Evolutionary conservation across 1,140 invertebrate species (phyloP).

Genomic region (Battus philenor): DNA sequence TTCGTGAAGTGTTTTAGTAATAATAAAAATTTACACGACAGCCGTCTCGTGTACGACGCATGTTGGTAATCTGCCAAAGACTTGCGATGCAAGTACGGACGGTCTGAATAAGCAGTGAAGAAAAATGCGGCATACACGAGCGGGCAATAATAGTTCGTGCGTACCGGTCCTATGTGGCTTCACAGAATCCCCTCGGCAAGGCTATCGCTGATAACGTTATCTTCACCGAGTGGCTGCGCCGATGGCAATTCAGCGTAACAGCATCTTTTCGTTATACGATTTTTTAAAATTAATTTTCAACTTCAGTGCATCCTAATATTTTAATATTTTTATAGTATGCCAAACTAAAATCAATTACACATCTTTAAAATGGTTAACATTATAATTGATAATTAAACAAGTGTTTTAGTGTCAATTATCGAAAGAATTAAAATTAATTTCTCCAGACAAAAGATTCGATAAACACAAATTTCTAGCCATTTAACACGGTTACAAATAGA

Average conservation of each 20-base stretch:
- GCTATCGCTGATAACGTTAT: conserved; percentile 72
- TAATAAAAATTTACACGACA: not conserved
- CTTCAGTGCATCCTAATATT: not conserved
- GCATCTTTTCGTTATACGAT: conserved; percentile 23
- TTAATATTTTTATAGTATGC: no score
- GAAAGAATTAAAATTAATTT: no score
- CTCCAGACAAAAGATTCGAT: no score
- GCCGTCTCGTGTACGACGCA: not conserved
- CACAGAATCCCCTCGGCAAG: conserved; percentile 62
- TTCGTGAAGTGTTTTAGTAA: not conserved
- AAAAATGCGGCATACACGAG: conserved; percentile 18
- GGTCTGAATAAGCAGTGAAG: conserved; percentile 1
- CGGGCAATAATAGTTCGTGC: conserved; percentile 25
- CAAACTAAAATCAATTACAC: no score
- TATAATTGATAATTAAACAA: no score
- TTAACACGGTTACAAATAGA: no score
- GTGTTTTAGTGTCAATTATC: no score
- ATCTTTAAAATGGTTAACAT: no score
- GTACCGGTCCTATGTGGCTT: conserved; percentile 37
- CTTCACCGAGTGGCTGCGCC: conserved; percentile 38
- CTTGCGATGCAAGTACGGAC: conserved; percentile 3
- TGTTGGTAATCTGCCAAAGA: conserved; percentile 13
- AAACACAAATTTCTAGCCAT: no score
- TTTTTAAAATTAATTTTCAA: conserved; percentile 5
- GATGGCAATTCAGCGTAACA: conserved; percentile 26